phyloP scores from a whole-genome alignment of 1,140 invertebrate genomes.

The Dinoponera quadriceps region DNA sequence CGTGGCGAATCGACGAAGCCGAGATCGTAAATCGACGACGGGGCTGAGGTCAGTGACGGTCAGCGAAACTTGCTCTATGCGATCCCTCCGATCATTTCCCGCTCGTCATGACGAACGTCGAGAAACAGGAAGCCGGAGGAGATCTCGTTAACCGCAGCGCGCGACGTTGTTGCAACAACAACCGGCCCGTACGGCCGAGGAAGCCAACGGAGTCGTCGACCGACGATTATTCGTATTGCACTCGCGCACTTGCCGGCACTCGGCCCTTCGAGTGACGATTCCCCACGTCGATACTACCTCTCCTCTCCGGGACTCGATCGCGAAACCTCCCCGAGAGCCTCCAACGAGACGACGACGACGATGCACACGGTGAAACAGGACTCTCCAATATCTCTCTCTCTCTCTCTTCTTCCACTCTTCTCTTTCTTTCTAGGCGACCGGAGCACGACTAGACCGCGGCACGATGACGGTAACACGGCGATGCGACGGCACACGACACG shows the following conservation, averaged over 20 bases:
- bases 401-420: too few relatives aligned
- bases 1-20: background rate
- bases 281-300: slow-evolving; percentile 36
- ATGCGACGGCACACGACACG: slow-evolving; percentile 14
- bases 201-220: slow-evolving; percentile 33
- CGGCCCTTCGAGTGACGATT: background rate
- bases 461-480: slow-evolving; percentile 4
- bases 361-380: background rate
- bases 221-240: slow-evolving; percentile 1
- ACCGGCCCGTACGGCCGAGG: background rate
- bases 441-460: background rate
- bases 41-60: background rate
- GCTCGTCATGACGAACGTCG: background rate
- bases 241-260: slow-evolving; percentile 13
- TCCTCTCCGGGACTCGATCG: background rate
- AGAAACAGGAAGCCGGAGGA: background rate
- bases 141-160: background rate
- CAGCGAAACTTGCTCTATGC: background rate
- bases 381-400: too few relatives aligned
- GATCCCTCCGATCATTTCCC: background rate
- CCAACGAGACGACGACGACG: background rate
- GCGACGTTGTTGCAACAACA: background rate
- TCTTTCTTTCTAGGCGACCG: background rate
- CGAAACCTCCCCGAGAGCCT: background rate
- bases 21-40: slow-evolving; percentile 41